Evolutionary conservation across 2,888 invertebrate species (phyloP).

Genomic region (Dicycla oo): DNA sequence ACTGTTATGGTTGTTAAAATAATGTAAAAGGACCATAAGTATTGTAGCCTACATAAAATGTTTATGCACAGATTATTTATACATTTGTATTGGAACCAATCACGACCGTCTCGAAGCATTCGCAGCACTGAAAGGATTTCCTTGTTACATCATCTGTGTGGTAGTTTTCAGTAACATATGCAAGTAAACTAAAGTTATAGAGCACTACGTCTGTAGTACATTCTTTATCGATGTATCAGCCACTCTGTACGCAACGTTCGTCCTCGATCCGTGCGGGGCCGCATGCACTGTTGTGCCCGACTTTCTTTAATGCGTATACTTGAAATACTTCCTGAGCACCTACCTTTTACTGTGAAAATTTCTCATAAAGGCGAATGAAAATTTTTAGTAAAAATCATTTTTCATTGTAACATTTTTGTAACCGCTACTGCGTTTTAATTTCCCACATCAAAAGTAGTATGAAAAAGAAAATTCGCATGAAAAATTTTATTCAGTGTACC

Average conservation of each 20-base stretch:
- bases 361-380: neutral
- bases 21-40: neutral
- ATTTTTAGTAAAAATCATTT: neutral
- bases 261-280: conserved; percentile 53
- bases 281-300: conserved; percentile 56
- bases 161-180: conserved; percentile 57
- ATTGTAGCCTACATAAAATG: conserved; percentile 5
- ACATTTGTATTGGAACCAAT: conserved; percentile 14
- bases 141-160: conserved; percentile 40
- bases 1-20: neutral
- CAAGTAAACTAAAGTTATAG: conserved; percentile 72
- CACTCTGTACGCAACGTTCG: conserved; percentile 55
- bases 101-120: conserved; percentile 9
- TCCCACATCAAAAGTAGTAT: conserved; percentile 24
- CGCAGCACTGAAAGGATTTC: conserved; percentile 30
- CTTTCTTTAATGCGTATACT: conserved; percentile 58
- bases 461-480: conserved; percentile 37
- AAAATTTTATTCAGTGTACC: conserved; percentile 64
- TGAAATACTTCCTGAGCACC: conserved; percentile 29
- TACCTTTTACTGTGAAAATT: conserved; percentile 2
- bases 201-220: conserved; percentile 72
- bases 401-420: neutral
- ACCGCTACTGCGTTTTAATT: conserved; percentile 2
- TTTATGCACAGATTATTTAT: no score
- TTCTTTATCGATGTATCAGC: conserved; percentile 77